These are phyloP conservation scores for Knipowitschia caucasica DNA, from an alignment of 2,797 vertebrate genomes.

Conservation along the genomic window DNA sequence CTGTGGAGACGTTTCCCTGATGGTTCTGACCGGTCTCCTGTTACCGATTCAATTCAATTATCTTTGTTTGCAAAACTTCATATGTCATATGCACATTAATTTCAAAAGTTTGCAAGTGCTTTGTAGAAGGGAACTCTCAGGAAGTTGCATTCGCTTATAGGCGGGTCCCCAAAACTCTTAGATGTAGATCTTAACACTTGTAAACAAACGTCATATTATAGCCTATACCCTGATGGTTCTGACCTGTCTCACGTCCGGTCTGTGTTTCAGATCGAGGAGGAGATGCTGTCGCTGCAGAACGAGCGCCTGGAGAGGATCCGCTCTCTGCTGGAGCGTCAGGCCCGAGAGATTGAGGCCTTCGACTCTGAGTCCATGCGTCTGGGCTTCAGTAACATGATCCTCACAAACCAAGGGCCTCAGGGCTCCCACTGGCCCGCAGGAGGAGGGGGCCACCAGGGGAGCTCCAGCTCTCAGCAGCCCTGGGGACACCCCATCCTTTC, in stretches of 20 bases:
- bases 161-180: no score
- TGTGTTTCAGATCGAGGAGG: constrained; percentile 89
- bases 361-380: constrained; percentile 98
- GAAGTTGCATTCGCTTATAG: no score
- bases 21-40: no score
- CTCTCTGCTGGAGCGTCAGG: constrained; percentile 95
- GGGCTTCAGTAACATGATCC: constrained; percentile 98
- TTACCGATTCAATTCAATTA: no score
- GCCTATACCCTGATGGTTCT: not conserved
- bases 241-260: no score
- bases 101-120: no score
- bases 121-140: no score
- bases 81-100: no score
- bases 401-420: constrained; percentile 82
- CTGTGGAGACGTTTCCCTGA: no score
- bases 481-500: constrained; percentile 95
- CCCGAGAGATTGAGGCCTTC: constrained; percentile 95
- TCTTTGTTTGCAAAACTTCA: no score
- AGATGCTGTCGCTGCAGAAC: constrained; percentile 94
- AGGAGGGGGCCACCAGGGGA: constrained; percentile 66
- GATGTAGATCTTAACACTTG: no score
- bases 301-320: constrained; percentile 96
- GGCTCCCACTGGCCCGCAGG: constrained; percentile 62
- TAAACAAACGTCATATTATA: no score
- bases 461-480: constrained; percentile 75